A percentile compares a stretch with the other conserved stretches of the same genome.
These are phyloP conservation scores for Meloidogyne floridensis DNA, from an alignment of 1,140 invertebrate genomes.

Conservation along the genomic window DNA sequence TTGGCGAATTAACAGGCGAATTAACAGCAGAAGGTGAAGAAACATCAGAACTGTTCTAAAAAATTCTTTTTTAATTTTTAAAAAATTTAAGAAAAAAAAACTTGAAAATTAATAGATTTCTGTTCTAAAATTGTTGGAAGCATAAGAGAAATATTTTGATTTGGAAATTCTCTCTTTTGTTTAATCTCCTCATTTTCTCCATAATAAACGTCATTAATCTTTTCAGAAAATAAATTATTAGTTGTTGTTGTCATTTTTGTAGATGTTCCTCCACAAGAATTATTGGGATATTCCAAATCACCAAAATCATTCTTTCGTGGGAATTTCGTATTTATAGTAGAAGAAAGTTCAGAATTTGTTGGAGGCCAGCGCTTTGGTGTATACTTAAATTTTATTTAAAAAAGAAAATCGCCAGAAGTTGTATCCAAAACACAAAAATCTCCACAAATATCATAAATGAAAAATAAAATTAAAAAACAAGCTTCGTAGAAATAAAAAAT, in stretches of 20 bases:
- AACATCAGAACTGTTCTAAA: not conserved
- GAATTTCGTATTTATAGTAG: not conserved
- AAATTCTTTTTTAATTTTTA: not conserved
- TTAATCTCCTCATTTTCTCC: not conserved
- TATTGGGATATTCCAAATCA: not conserved
- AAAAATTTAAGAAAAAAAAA: not conserved
- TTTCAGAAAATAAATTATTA: not conserved
- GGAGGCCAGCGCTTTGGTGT: not conserved
- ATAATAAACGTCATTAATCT: not conserved
- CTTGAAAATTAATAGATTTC: not conserved
- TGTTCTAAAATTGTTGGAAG: not conserved
- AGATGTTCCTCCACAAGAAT: not conserved
- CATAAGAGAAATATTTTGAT: not conserved
- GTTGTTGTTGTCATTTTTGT: not conserved
- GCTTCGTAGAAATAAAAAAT: no score
- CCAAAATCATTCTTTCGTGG: not conserved
- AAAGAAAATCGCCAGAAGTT: no score
- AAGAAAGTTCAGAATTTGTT: not conserved
- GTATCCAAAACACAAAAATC: no score
- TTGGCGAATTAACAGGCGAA: no score
- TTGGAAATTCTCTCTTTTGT: not conserved
- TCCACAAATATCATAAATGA: no score
- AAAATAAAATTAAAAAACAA: not conserved
- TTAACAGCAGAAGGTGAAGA: not conserved
- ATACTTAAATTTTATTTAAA: not conserved